phyloP scores from a whole-genome alignment of 2,888 invertebrate genomes.

The Pachydiplax longipennis region DNA sequence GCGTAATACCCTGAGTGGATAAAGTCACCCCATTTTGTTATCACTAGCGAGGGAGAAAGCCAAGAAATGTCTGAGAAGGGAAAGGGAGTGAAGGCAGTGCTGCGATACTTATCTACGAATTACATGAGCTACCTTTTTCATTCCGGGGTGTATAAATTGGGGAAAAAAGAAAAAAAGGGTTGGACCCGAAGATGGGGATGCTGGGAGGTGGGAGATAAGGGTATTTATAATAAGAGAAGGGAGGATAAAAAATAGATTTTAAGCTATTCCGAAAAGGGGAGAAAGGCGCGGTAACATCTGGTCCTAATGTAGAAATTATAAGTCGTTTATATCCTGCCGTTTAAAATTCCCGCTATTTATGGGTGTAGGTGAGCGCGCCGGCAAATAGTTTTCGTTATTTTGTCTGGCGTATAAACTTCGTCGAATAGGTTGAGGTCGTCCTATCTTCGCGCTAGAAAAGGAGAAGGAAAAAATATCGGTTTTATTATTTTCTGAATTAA shows the following conservation, averaged over 20 bases:
- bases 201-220: background rate
- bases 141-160: background rate
- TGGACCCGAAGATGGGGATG: background rate
- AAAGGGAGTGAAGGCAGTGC: background rate
- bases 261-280: constrained; percentile 4
- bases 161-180: background rate
- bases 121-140: constrained; percentile 6
- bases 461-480: background rate
- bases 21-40: background rate
- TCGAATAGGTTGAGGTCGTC: constrained; percentile 10
- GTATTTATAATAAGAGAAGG: background rate
- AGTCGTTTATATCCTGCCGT: constrained; percentile 2
- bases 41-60: background rate
- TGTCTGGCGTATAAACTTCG: background rate
- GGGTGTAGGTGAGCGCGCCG: background rate
- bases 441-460: background rate
- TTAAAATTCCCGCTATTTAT: background rate
- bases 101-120: constrained; percentile 35
- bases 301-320: constrained; percentile 35
- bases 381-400: background rate
- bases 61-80: background rate
- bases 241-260: background rate
- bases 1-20: background rate
- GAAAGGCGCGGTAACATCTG: constrained; percentile 1
- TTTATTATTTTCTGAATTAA: background rate